These are phyloP conservation scores for Thaumetopoea pityocampa DNA, from an alignment of 1,140 invertebrate species.

Conservation along the genomic window DNA sequence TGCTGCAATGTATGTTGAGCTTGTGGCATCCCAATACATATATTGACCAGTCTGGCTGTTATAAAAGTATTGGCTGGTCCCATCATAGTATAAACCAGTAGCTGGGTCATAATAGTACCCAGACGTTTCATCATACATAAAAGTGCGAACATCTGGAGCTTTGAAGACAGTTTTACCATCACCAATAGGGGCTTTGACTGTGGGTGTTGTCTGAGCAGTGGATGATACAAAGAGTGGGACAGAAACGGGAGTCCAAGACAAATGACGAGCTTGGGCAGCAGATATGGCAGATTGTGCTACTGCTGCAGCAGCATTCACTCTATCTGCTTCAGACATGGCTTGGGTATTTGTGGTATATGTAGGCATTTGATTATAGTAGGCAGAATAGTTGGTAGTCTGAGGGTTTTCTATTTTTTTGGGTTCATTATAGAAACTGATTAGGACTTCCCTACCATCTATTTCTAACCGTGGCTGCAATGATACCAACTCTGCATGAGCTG, in stretches of 20 bases:
- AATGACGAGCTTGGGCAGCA: slow-evolving; percentile 80
- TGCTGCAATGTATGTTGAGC: slow-evolving; percentile 88
- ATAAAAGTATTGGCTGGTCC: slow-evolving; percentile 95
- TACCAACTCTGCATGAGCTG: slow-evolving; percentile 51
- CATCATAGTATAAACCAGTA: slow-evolving; percentile 97
- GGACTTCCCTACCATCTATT: slow-evolving; percentile 58
- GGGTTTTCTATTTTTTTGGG: slow-evolving; percentile 47
- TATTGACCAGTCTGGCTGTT: slow-evolving; percentile 94
- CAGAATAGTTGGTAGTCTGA: slow-evolving; percentile 79
- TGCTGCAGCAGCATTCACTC: slow-evolving; percentile 89
- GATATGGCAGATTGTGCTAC: slow-evolving; percentile 92
- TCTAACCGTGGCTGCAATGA: slow-evolving; percentile 46
- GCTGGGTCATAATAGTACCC: slow-evolving; percentile 97
- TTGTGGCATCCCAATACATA: slow-evolving; percentile 94
- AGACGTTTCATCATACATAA: slow-evolving; percentile 95
- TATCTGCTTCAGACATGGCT: slow-evolving; percentile 73
- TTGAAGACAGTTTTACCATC: slow-evolving; percentile 59
- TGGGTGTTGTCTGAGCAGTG: slow-evolving; percentile 62
- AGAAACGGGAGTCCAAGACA: slow-evolving; percentile 58
- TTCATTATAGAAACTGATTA: slow-evolving; percentile 63
- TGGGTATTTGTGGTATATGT: slow-evolving; percentile 36
- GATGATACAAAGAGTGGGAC: slow-evolving; percentile 73
- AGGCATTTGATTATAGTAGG: slow-evolving; percentile 83
- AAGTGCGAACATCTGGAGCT: slow-evolving; percentile 91
- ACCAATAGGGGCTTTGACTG: slow-evolving; percentile 70